A percentile compares a stretch with the other conserved stretches of the same genome.
Evolutionary conservation across 53 echinoderm and acorn worm species (phyloP).

Genomic region (Luidia sarsii): DNA sequence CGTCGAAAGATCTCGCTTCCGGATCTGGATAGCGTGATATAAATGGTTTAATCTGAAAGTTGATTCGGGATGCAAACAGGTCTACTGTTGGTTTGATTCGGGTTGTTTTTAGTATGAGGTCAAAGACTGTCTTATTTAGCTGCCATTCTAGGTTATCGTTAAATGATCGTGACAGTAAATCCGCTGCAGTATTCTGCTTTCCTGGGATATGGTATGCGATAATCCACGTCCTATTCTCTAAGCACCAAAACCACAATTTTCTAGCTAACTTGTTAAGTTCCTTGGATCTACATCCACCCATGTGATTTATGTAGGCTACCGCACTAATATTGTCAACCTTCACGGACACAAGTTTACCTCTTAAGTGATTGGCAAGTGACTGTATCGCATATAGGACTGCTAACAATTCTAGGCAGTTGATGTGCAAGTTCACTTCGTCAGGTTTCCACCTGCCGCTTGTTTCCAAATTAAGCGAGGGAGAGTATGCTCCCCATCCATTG

Average conservation of each 20-base stretch:
- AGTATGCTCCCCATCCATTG: constrained; percentile 16
- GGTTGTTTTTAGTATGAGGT: neutral
- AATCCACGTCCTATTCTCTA: neutral
- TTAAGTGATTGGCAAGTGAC: neutral
- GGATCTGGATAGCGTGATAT: constrained; percentile 20
- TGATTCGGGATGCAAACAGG: constrained; percentile 16
- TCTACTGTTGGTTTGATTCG: neutral
- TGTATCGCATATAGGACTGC: constrained; percentile 18
- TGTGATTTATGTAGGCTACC: constrained; percentile 29
- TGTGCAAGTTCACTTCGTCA: neutral
- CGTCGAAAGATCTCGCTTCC: constrained; percentile 2
- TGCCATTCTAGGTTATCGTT: constrained; percentile 11
- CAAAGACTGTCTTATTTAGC: neutral
- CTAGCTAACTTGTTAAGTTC: neutral
- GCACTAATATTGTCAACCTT: constrained; percentile 6
- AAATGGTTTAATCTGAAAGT: constrained; percentile 23
- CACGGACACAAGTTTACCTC: neutral
- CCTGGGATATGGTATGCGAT: constrained; percentile 28
- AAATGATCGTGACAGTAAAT: neutral
- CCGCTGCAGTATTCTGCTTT: neutral
- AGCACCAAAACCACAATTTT: neutral
- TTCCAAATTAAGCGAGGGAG: neutral
- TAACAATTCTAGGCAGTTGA: constrained; percentile 9
- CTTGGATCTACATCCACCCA: neutral
- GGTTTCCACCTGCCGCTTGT: constrained; percentile 11